Conservation (phyloP, 2,797 vertebrate species). For the Acrocephalus scirpaceus region DNA sequence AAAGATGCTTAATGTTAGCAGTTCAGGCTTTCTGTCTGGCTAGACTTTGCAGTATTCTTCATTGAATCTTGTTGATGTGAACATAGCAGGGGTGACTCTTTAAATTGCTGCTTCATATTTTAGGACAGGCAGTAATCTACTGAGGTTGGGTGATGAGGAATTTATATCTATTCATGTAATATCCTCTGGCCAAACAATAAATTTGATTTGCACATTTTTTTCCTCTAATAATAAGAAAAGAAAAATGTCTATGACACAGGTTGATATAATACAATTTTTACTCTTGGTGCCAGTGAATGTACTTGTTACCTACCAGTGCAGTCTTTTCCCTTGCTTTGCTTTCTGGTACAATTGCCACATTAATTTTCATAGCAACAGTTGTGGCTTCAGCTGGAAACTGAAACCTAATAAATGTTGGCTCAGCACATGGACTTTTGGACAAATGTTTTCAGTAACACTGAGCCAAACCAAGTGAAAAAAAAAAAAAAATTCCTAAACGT, state of each 20-base stretch:
- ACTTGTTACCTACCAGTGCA: not conserved
- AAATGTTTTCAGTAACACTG: not conserved
- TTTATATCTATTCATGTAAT: not conserved
- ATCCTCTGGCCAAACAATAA: not conserved
- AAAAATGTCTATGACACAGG: not conserved
- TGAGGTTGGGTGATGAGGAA: not conserved
- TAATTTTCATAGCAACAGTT: slow-evolving; percentile 59
- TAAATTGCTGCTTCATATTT: not conserved
- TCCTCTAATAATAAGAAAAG: not conserved
- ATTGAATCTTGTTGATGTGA: not conserved
- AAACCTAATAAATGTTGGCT: slow-evolving; percentile 60
- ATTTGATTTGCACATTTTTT: not conserved
- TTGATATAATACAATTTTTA: not conserved
- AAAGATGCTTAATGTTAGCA: not conserved
- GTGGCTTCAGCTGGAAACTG: slow-evolving; percentile 57
- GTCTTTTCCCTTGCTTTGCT: slow-evolving; percentile 12
- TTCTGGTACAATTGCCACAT: slow-evolving; percentile 30
- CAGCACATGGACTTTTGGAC: not conserved
- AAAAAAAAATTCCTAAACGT: rapidly evolving
- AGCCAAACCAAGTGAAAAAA: not conserved
- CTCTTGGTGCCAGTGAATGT: not conserved
- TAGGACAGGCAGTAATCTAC: not conserved
- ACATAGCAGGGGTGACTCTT: not conserved
- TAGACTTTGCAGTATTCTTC: not conserved
- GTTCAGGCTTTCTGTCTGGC: not conserved